Evolutionary conservation across 2,113 vertebrate genomes (phyloP).

Genomic region (Bufo gargarizans): DNA sequence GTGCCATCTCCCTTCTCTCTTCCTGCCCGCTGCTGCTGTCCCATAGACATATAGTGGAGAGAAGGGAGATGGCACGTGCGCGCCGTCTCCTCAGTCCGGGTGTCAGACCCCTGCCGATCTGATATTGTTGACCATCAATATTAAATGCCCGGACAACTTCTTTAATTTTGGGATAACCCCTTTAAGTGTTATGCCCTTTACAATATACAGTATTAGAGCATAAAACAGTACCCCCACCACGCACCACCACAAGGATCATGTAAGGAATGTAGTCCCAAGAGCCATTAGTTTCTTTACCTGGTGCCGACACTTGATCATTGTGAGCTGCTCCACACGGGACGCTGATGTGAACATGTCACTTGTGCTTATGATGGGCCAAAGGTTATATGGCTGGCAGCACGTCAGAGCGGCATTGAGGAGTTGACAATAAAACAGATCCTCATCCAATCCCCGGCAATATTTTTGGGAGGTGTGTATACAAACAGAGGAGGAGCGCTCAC

Average conservation of each 20-base stretch:
- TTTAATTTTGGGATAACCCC: too few species aligned
- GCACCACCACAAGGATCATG: not conserved
- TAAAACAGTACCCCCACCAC: too few species aligned
- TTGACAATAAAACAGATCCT: not conserved
- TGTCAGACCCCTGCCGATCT: too few species aligned
- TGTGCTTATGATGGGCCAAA: not conserved
- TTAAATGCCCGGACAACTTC: too few species aligned
- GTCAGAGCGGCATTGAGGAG: not conserved
- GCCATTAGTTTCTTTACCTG: not conserved
- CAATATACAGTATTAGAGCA: too few species aligned
- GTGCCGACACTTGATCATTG: not conserved
- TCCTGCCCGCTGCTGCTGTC: too few species aligned
- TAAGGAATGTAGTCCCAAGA: not conserved
- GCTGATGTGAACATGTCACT: not conserved
- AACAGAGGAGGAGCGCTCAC: not conserved
- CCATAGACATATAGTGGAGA: too few species aligned
- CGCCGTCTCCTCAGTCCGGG: too few species aligned
- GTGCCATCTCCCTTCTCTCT: too few species aligned
- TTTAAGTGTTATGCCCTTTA: too few species aligned
- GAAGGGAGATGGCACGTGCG: too few species aligned
- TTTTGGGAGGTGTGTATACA: constrained; percentile 10
- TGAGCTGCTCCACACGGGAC: not conserved
- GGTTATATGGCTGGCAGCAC: not conserved
- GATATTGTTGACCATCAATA: too few species aligned
- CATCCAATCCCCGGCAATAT: constrained; percentile 10